These are phyloP conservation scores for Drosophila greeni DNA, from an alignment of 2,888 invertebrate genomes.

Conservation along the genomic window DNA sequence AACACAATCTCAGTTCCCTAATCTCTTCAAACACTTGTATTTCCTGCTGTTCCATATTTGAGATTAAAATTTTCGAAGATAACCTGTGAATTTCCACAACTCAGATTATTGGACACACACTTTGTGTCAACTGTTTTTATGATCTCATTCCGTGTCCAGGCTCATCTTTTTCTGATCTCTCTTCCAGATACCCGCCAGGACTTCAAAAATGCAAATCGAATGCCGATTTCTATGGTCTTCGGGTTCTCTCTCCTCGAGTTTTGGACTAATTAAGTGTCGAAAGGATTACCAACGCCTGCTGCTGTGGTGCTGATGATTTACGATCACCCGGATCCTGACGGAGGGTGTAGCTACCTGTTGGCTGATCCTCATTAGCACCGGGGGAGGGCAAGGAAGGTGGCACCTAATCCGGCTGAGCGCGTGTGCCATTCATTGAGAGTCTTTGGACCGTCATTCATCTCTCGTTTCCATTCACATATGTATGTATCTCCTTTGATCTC, in stretches of 20 bases:
- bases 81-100: slow-evolving; percentile 40
- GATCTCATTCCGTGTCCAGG: slow-evolving; percentile 19
- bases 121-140: slow-evolving; percentile 13
- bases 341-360: slow-evolving; percentile 47
- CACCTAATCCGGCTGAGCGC: slow-evolving; percentile 31
- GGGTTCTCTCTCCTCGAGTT: not conserved
- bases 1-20: not conserved
- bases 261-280: slow-evolving; percentile 62
- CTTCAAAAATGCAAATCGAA: slow-evolving; percentile 21
- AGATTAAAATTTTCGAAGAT: slow-evolving; percentile 5
- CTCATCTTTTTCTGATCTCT: slow-evolving; percentile 3
- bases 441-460: slow-evolving; percentile 18
- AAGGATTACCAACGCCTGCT: slow-evolving; percentile 61
- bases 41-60: slow-evolving; percentile 4
- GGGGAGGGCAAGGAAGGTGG: slow-evolving; percentile 15
- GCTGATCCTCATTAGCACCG: slow-evolving; percentile 45
- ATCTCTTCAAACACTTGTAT: not conserved
- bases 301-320: slow-evolving; percentile 48
- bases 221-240: slow-evolving; percentile 29
- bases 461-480: slow-evolving; percentile 23
- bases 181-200: not conserved
- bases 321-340: no score
- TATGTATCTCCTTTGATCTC: not conserved
- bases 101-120: slow-evolving; percentile 5
- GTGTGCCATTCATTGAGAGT: slow-evolving; percentile 46